These are phyloP conservation scores for Lottia scabra DNA, from an alignment of 2,888 invertebrate genomes.

Conservation along the genomic window DNA sequence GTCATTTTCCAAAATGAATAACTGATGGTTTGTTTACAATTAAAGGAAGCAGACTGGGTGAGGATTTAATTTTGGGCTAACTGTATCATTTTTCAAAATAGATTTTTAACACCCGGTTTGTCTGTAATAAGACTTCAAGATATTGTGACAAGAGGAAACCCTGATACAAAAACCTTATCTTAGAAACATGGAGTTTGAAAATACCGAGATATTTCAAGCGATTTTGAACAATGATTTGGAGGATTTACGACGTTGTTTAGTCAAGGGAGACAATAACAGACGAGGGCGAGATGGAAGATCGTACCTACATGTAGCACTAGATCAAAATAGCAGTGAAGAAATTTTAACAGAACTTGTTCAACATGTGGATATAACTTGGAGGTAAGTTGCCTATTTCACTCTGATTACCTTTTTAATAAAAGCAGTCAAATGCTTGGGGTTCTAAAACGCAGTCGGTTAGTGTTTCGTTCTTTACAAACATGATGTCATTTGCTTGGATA, in stretches of 20 bases:
- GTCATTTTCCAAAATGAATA: no score
- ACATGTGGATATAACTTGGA: constrained; percentile 16
- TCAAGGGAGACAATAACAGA: neutral
- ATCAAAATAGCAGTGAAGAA: constrained; percentile 5
- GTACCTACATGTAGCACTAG: constrained; percentile 16
- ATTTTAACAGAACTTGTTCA: constrained; percentile 10
- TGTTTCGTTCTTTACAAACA: no score
- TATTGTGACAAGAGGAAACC: no score
- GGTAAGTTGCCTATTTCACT: neutral
- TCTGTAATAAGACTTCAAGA: no score
- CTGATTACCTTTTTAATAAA: no score
- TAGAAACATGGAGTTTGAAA: constrained; percentile 10
- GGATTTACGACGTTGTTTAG: neutral
- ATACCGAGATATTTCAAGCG: constrained; percentile 18
- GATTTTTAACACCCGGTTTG: no score
- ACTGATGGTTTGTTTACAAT: neutral
- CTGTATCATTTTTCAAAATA: no score
- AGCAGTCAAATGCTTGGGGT: no score
- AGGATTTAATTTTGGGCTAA: no score
- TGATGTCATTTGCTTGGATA: no score
- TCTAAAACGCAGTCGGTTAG: no score
- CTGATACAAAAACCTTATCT: no score
- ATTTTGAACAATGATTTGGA: constrained; percentile 18
- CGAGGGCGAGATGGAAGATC: constrained; percentile 18
- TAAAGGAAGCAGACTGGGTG: neutral